Evolutionary conservation across 1,140 invertebrate genomes (phyloP).

Genomic region (Drosophila willistoni): DNA sequence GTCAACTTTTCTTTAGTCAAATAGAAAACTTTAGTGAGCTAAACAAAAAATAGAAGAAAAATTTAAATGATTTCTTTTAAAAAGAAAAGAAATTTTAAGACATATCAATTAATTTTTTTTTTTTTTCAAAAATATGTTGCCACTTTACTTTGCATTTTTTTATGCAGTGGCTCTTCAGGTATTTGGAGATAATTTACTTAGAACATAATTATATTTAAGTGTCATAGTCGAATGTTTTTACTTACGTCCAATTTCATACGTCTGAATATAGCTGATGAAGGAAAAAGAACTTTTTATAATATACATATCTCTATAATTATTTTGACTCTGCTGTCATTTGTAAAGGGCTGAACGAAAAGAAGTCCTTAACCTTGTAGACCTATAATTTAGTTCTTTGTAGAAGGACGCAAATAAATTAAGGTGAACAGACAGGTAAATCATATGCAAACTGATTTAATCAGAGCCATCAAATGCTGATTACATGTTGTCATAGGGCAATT

Average conservation of each 20-base stretch:
- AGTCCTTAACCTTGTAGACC: neutral
- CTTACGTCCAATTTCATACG: neutral
- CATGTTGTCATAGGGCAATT: slow-evolving; percentile 25
- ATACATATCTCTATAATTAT: neutral
- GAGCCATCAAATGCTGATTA: neutral
- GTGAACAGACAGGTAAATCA: neutral
- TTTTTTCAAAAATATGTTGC: too few relatives aligned
- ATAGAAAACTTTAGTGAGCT: too few relatives aligned
- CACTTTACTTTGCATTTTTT: too few relatives aligned
- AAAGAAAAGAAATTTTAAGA: too few relatives aligned
- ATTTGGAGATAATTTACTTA: too few relatives aligned
- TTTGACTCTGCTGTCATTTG: neutral
- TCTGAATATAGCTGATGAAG: neutral
- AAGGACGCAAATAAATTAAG: neutral
- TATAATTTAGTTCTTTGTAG: neutral
- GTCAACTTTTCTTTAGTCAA: too few relatives aligned
- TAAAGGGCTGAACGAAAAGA: neutral
- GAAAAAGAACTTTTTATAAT: neutral
- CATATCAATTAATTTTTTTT: too few relatives aligned
- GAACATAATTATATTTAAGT: too few relatives aligned
- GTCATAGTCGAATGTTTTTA: neutral
- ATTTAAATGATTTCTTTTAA: too few relatives aligned
- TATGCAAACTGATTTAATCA: slow-evolving; percentile 7
- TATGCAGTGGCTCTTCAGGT: too few relatives aligned
- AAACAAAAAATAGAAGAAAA: too few relatives aligned